Evolutionary conservation across 2,113 vertebrate genomes (phyloP), one percentile per base, ranked within the genome.

Genomic region (Protobothrops mucrosquamatus): DNA sequence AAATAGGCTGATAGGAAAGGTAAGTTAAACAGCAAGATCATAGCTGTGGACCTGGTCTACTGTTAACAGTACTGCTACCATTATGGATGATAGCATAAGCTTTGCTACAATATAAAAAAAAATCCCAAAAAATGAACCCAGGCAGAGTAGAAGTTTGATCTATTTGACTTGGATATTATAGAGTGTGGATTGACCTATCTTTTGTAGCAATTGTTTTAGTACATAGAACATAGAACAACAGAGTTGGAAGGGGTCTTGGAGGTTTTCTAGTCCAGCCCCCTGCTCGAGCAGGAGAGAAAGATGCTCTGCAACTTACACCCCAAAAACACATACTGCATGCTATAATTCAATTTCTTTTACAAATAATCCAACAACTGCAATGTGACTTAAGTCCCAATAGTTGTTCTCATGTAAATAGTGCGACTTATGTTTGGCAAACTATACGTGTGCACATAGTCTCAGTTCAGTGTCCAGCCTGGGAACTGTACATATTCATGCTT

Each of bases 281-380:
- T 64, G 61, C 61, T 64, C 0, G 1, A 64, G 26, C 26, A 64
- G 61, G 11, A n/a, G 61, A 64, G 87, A 87, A 94, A 95, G 93
- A 93, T 96, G 94, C 92, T 96, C 93, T 43, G 93, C 92, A 95
- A 95, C 89, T 97, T 97, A 96, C 91, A 92, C 74, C 48, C 91
- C 91, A 91, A 90, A 92, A 94, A 81, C 93, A 96, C n/a, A 56
- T 89, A 89, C 88, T 94, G 52, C 92, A 88, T 91, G 92, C 91
- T 94, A 61, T 94, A 94, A 94, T 96, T 96, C 94, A 95, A 94
- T 96, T 96, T 96, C 85, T 96, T 96, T 91, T 96, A 91, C 55
- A 54, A 85, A 87, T 85, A 94, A 92, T 90, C 90, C 89, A 51
- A 74, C 11, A 12, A 94, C 69, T 29, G 54, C 24, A 10, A 52